Percentiles rank a stretch among this genome's conserved stretches.
Conservation (phyloP, 2,113 vertebrate genomes). For the Carassius carassius region DNA sequence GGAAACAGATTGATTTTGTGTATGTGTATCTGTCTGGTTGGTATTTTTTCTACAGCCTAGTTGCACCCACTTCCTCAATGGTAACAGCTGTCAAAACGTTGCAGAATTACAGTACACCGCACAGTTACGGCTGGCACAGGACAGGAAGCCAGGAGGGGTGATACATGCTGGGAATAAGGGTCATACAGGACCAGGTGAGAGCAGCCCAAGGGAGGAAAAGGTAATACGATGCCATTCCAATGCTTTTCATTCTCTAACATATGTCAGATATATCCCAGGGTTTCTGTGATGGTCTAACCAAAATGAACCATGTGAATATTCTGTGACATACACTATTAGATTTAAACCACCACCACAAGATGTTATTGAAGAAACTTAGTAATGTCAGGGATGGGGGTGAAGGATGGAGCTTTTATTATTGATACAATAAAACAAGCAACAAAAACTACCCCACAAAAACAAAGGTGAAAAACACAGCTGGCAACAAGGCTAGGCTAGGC, state of each 20-base stretch:
- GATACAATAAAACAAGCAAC: too few relatives aligned
- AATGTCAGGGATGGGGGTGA: too few relatives aligned
- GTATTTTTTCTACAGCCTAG: slow-evolving; percentile 21
- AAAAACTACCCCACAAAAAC: too few relatives aligned
- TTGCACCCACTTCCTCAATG: slow-evolving; percentile 48
- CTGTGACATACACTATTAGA: neutral
- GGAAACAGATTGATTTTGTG: slow-evolving; percentile 17
- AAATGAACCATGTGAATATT: neutral
- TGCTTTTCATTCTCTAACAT: slow-evolving; percentile 17
- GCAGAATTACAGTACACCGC: slow-evolving; percentile 30
- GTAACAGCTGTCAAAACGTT: slow-evolving; percentile 54
- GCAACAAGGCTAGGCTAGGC: too few relatives aligned
- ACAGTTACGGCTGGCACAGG: slow-evolving; percentile 13
- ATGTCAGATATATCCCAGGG: neutral
- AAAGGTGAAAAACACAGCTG: too few relatives aligned
- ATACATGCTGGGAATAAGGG: slow-evolving; percentile 25
- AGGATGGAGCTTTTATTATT: too few relatives aligned
- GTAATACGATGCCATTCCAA: slow-evolving; percentile 25
- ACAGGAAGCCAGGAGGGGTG: slow-evolving; percentile 7
- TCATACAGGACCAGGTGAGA: neutral
- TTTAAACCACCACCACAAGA: neutral
- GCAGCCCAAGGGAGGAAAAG: neutral
- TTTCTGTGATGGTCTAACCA: slow-evolving; percentile 6
- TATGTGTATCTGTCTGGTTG: neutral
- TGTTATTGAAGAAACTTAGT: neutral